Percentiles rank a stretch among this genome's conserved stretches.
phyloP scores from a whole-genome alignment of 2,888 invertebrate species.

The Zaprionus lineosus region DNA sequence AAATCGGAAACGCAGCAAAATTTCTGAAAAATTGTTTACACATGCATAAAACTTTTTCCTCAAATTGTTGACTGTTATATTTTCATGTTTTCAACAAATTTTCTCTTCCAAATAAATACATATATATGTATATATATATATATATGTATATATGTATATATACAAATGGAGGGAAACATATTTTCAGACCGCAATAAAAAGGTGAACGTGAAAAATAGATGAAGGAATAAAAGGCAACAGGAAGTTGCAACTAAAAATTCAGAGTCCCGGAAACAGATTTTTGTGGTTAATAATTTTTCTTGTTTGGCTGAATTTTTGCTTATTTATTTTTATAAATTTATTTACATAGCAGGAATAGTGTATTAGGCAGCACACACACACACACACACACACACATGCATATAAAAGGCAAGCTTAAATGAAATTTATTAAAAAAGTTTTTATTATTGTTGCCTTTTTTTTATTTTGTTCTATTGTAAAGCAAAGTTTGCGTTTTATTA shows the following conservation, averaged over 20 bases:
- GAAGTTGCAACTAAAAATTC: slow-evolving; percentile 29
- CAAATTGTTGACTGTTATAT: slow-evolving; percentile 27
- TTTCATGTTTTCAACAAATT: not conserved
- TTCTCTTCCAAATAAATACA: no score
- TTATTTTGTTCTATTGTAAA: slow-evolving; percentile 27
- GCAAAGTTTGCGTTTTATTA: slow-evolving; percentile 39
- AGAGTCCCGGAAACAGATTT: slow-evolving; percentile 26
- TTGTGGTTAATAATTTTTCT: slow-evolving; percentile 43
- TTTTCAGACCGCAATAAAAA: slow-evolving; percentile 24
- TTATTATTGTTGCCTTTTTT: slow-evolving; percentile 21
- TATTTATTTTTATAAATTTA: not conserved
- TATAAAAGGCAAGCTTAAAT: no score
- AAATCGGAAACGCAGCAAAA: slow-evolving; percentile 20
- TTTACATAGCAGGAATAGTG: slow-evolving; percentile 36
- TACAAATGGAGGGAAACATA: no score
- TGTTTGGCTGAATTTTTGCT: not conserved
- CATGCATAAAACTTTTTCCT: slow-evolving; percentile 42
- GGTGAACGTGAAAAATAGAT: slow-evolving; percentile 28
- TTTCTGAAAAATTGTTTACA: slow-evolving; percentile 33
- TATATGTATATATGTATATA: no score
- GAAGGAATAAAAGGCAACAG: slow-evolving; percentile 19
- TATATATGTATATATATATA: no score
- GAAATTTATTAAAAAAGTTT: slow-evolving; percentile 58
- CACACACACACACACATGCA: slow-evolving; percentile 4
- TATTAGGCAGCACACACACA: slow-evolving; percentile 39